phyloP scores from a whole-genome alignment of 1,140 invertebrate species.

The Phymastichus coffea region DNA sequence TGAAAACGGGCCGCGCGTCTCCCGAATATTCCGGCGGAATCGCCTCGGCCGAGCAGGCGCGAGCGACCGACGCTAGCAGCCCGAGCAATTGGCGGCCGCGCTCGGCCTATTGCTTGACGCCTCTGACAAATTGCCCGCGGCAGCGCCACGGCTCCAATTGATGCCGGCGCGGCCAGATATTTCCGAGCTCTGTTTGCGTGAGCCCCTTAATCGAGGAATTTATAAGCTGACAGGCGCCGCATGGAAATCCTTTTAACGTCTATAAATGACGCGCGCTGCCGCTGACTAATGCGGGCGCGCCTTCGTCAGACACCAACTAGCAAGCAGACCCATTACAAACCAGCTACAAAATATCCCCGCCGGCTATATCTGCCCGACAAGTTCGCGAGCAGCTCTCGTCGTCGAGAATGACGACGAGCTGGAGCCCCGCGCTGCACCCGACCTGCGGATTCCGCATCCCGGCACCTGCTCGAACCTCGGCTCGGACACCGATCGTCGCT shows the following conservation, averaged over 20 bases:
- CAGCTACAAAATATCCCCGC: no score
- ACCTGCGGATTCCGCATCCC: no score
- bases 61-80: neutral
- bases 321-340: no score
- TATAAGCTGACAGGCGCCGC: slow-evolving; percentile 4
- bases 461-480: no score
- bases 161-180: neutral
- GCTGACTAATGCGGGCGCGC: no score
- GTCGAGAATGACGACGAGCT: no score
- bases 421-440: no score
- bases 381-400: no score
- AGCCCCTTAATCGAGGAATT: neutral
- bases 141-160: neutral
- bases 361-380: no score
- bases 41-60: neutral
- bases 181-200: neutral
- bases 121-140: slow-evolving; percentile 22
- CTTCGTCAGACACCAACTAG: no score
- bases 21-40: neutral
- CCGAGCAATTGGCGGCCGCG: neutral
- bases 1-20: neutral
- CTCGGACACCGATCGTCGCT: no score
- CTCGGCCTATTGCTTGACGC: slow-evolving; percentile 12
- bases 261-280: neutral
- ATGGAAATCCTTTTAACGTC: slow-evolving; percentile 16